These are phyloP conservation scores for Adela reaumurella DNA, from an alignment of 2,888 invertebrate species.

Conservation along the genomic window DNA sequence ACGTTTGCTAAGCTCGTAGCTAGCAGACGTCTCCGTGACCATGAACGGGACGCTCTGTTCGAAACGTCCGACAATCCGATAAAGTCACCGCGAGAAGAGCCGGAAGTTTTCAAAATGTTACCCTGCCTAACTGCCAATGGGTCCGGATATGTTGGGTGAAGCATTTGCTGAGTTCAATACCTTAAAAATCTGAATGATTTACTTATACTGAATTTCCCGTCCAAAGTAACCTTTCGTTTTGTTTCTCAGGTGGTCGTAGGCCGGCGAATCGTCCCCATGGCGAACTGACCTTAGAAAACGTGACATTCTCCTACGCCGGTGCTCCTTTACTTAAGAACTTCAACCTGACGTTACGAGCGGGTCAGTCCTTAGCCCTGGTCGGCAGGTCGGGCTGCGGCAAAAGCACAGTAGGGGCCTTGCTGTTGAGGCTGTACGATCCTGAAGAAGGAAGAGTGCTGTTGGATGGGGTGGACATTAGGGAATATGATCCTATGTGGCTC, in stretches of 20 bases:
- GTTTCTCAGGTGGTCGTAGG: conserved; percentile 56
- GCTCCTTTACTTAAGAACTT: conserved; percentile 58
- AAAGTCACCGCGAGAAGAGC: no score
- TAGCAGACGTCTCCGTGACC: no score
- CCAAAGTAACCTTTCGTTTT: no score
- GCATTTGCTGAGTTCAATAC: no score
- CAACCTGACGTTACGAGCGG: conserved; percentile 62
- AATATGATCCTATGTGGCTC: conserved; percentile 80
- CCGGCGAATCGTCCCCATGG: conserved; percentile 59
- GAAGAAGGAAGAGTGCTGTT: conserved; percentile 64
- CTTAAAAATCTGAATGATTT: no score
- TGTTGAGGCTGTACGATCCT: conserved; percentile 87
- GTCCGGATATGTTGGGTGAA: no score
- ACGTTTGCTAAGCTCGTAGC: no score
- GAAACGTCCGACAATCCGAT: no score
- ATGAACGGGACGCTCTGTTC: no score
- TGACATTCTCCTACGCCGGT: conserved; percentile 71
- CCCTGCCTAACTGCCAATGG: no score
- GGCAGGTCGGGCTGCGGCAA: conserved; percentile 95
- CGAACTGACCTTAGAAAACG: conserved; percentile 68
- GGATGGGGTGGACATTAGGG: conserved; percentile 72
- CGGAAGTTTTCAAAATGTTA: no score
- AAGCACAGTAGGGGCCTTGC: conserved; percentile 81
- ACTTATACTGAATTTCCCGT: no score
- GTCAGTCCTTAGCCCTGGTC: conserved; percentile 74